Evolutionary conservation across 1,140 invertebrate genomes (phyloP).

Genomic region (Psix sp.): DNA sequence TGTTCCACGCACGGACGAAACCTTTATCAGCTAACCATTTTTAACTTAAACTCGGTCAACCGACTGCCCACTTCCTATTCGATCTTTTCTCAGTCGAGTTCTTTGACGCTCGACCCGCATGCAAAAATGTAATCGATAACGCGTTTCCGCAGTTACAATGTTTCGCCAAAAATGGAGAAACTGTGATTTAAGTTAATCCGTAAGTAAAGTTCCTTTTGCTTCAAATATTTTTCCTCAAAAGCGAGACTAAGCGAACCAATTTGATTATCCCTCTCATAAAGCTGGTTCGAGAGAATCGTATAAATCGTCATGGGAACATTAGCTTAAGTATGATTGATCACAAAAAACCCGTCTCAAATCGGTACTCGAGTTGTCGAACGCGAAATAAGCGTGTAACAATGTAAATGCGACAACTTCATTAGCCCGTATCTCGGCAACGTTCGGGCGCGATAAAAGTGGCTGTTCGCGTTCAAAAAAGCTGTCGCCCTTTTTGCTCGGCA

Average conservation of each 20-base stretch:
- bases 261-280: too few species aligned
- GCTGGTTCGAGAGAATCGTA: too few species aligned
- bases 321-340: too few species aligned
- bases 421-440: constrained; percentile 39
- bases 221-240: too few species aligned
- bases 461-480: constrained; percentile 42
- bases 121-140: constrained; percentile 56
- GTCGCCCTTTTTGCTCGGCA: constrained; percentile 53
- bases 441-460: constrained; percentile 47
- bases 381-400: constrained; percentile 22
- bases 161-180: constrained; percentile 28
- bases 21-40: constrained; percentile 64
- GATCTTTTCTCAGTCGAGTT: constrained; percentile 51
- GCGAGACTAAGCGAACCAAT: too few species aligned
- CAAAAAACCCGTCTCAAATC: too few species aligned
- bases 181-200: background rate
- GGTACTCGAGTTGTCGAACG: too few species aligned
- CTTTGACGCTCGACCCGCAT: constrained; percentile 53
- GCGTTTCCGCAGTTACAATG: constrained; percentile 25
- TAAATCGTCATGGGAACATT: too few species aligned
- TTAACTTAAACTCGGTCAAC: constrained; percentile 55
- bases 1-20: constrained; percentile 61
- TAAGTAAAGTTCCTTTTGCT: too few species aligned
- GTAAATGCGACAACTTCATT: constrained; percentile 48
- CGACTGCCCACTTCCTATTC: constrained; percentile 57